Base-by-base conservation (phyloP, 2,113 vertebrate genomes). In the Microtus oregoni region DNA sequence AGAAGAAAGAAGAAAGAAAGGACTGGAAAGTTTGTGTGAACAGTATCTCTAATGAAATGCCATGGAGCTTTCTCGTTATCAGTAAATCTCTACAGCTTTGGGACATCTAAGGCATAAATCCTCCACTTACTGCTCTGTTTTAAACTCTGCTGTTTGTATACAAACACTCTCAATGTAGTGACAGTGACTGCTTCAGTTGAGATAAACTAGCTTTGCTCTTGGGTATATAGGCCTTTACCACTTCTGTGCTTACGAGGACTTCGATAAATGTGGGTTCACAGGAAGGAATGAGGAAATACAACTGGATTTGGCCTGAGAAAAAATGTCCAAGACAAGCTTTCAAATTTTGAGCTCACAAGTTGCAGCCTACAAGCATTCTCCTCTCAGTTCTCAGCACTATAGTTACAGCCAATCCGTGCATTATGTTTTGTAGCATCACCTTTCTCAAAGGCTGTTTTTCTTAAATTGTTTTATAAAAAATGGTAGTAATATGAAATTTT, bases 281-380 rank as follows among this genome's bases (percentile, higher is more conserved):
- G 77, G 38, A 52, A 90, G 14, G 38, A 92, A 63, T 87, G 89
- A 93, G 28, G 76, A 97, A 91, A 75, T 81, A 73, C 13, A 94
- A 20, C 17, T 93, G 68, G 44, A 32, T 61, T 68, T 63, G 38
- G 14, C 38, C 77, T 93, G 52, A 86, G 86, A 50, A 76, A 95
- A 81, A 72, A 20, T 72, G 77, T 86, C 14, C 32, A 92, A 92
- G 89, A 77, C 4, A 76, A 58, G 4, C 72, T 85, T 86, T 96
- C 17, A 91, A 28, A 86, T 58, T 92, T 75, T 75, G 9, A 92
- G 22, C 83, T 90, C 70, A 28, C 6, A 90, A 81, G 32, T 75
- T 19, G 58, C 24, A 88, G 79, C 52, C 17, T 67, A 70, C 32
- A 86, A 65, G 28, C 24, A 52, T n/a, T 87, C 52, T 61, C 12